Base-by-base conservation (phyloP, 2,888 invertebrate genomes). In the Boloria euphrosyne region DNA sequence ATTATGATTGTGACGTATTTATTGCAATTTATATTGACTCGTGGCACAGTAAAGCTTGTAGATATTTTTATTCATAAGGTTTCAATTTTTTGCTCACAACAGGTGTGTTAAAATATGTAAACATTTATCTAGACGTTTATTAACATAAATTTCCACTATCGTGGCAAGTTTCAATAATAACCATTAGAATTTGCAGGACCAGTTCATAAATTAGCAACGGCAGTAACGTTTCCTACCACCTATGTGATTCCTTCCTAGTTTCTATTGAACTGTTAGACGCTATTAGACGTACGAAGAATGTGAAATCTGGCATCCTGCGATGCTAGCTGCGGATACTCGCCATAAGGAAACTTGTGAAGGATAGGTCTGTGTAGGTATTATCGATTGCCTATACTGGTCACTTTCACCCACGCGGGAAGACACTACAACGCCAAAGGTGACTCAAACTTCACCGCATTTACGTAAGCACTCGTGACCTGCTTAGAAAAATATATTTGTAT, bases 341-440 rank as follows among this genome's bases (percentile, higher is more conserved):
- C 73, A 61, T 74, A 80, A 78, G 82, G 80, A 79, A 74, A 73
- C 71, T 74, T 70, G 74, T 73, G 64, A 73, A 72, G 75, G 77
- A 75, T 72, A 70, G 75, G 75, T 76, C 65, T 71, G 55, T 73
- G 76, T 46, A 31, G n/a, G 46, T 13, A 46, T 47, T 59, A 50
- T 49, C 59, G 59, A 59, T 59, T 16, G 52, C 53, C 59, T 52
- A n/a, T n/a, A 46, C 57, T 57, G 57, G 72, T 73, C 76, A 75
- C 87, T 86, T 87, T 87, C 87, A 83, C 86, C 77, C 76, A 78
- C 80, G 75, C 75, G 62, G 70, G 67, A 64, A 62, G 64, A 64
- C 62, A 49, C 31, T 68, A 52, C 57, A 62, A 64, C 63, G 50
- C 50, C 47, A 31, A 61, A 49, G 62, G 64, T 62, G 70, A 71